These are phyloP conservation scores for Xerus inauris DNA, from an alignment of 2,113 vertebrate genomes.

Conservation along the genomic window DNA sequence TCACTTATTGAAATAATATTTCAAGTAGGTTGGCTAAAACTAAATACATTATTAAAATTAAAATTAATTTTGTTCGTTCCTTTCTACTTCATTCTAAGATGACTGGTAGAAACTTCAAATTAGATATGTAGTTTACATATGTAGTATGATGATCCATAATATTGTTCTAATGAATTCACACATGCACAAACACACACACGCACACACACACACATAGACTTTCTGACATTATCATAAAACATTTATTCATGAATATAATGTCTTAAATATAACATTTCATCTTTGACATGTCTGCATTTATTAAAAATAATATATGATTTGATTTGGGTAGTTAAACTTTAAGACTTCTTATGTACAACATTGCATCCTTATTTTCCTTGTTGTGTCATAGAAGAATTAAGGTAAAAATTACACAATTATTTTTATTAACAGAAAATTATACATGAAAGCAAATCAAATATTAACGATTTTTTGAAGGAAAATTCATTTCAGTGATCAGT, in stretches of 20 bases:
- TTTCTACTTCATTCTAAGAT: neutral
- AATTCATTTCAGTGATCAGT: neutral
- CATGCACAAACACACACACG: neutral
- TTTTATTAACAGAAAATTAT: neutral
- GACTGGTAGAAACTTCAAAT: neutral
- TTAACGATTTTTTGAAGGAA: neutral
- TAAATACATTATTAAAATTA: neutral
- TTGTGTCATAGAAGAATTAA: neutral
- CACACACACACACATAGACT: neutral
- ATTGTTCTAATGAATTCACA: neutral
- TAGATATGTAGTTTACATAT: neutral
- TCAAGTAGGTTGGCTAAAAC: neutral
- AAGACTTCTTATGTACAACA: neutral
- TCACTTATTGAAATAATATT: neutral
- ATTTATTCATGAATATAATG: neutral
- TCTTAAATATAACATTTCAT: neutral
- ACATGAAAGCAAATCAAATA: neutral
- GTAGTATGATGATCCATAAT: neutral
- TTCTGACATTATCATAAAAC: neutral
- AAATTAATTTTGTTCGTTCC: neutral
- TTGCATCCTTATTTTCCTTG: neutral
- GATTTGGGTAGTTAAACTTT: neutral
- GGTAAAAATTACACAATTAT: neutral
- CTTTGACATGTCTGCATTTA: neutral
- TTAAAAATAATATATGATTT: slow-evolving; percentile 8